These are phyloP conservation scores for Pachypeltis micranthus DNA, from an alignment of 1,140 invertebrate species.

Conservation along the genomic window DNA sequence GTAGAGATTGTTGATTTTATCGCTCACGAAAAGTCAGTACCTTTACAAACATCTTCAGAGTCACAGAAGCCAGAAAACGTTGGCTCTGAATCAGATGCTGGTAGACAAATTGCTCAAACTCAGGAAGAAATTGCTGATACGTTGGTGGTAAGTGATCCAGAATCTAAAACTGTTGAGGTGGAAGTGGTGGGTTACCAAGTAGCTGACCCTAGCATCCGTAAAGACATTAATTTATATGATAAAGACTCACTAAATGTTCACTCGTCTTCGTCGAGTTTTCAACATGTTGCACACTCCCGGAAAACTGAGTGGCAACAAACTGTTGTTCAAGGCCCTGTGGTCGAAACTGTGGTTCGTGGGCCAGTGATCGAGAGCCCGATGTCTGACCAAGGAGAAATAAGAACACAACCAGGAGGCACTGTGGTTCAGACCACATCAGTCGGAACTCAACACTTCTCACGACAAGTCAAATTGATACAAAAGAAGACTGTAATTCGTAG, in stretches of 20 bases:
- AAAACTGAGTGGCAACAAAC: neutral
- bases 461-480: neutral
- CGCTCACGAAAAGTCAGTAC: no score
- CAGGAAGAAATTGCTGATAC: neutral
- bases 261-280: neutral
- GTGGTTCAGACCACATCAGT: neutral
- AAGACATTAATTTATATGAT: no score
- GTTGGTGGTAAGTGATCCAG: neutral
- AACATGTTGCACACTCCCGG: neutral
- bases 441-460: neutral
- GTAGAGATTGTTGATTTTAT: no score
- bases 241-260: neutral
- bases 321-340: neutral
- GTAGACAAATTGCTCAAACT: no score
- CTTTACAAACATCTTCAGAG: no score
- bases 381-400: no score
- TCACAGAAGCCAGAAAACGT: no score
- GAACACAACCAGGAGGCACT: no score
- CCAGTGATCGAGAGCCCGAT: neutral
- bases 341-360: neutral
- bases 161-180: neutral
- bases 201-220: neutral
- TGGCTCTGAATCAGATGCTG: no score
- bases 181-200: neutral
- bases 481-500: conserved; percentile 34